Evolutionary conservation across 2,797 vertebrate genomes (phyloP).

Genomic region (Helicolenus hilgendorfi): DNA sequence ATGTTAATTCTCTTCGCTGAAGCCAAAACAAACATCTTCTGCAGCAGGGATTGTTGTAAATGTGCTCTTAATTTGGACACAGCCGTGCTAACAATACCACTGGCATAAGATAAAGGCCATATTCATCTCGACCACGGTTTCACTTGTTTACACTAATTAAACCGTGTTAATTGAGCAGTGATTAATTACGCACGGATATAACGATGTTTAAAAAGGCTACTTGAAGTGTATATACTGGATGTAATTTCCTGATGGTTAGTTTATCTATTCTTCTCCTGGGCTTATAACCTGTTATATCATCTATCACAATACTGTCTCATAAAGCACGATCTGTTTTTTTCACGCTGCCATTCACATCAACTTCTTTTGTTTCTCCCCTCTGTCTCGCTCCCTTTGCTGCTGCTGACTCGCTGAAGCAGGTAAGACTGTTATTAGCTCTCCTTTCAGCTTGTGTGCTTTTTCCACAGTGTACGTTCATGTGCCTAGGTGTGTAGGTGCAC

Average conservation of each 20-base stretch:
- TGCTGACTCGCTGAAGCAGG: constrained; percentile 81
- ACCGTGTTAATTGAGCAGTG: constrained; percentile 27
- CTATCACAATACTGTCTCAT: constrained; percentile 4
- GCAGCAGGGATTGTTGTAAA: neutral
- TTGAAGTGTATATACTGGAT: neutral
- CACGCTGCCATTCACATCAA: constrained; percentile 45
- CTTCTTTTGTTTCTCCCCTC: constrained; percentile 67
- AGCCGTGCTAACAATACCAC: neutral
- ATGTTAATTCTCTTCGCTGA: neutral
- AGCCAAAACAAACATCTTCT: neutral
- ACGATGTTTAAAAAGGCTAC: neutral
- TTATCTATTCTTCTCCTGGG: constrained; percentile 2
- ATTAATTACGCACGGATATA: constrained; percentile 17
- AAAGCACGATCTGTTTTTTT: constrained; percentile 7
- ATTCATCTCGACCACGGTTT: constrained; percentile 19
- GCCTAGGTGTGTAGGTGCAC: constrained; percentile 18
- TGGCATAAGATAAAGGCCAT: constrained; percentile 9
- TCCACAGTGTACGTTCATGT: constrained; percentile 1
- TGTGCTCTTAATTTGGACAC: constrained; percentile 14
- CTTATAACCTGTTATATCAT: constrained; percentile 21
- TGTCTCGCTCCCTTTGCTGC: constrained; percentile 48
- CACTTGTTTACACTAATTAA: constrained; percentile 53
- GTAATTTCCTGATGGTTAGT: constrained; percentile 37
- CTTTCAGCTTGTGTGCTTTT: constrained; percentile 34
- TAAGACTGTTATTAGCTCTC: constrained; percentile 80